Base-by-base conservation (phyloP, 2,888 invertebrate species). In the Icerya purchasi region DNA sequence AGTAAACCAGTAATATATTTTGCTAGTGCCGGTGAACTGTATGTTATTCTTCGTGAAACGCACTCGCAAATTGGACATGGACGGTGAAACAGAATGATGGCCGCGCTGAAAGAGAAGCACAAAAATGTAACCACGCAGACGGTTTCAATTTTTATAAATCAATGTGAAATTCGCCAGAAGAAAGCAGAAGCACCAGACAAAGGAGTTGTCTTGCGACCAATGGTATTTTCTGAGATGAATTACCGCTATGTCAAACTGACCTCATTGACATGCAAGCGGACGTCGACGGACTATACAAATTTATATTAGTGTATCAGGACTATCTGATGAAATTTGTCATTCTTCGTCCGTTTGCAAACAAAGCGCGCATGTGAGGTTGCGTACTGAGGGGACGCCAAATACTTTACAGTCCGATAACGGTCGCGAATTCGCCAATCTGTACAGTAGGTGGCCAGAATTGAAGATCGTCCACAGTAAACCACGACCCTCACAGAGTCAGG, bases 401-500 rank as follows among this genome's bases (percentile, higher is more conserved):
- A 64, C 66, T 36, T 54, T 65, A 14, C 63, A 60, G 23, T 58
- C 54, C 19, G 54, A 64, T 66, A 64, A 65, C 67, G 63, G 67
- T 57, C 56, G 66, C 25, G 65, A 68, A 62, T 68, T 69, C 62
- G 60, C 60, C 19, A 64, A 64, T 58, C 20, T 68, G 53, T 56
- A 58, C 50, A 36, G 56, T 52, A 56, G 63, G 57, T 71, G 70
- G 69, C 62, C 65, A 14, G 68, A 65, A 57, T 36, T 67, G 19
- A 70, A 71, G 67, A 68, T 70, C 53, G 67, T 70, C n/a, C 68
- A 71, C 61, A 68, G 70, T 19, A 69, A 71, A 65, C 68, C 69
- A 19, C 61, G 69, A 36, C 69, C 71, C 57, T 64, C 62, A 55
- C 65, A 65, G 54, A 58, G 53, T 50, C 70, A 71, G 64, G 69